Conservation (phyloP, 1,140 invertebrate genomes). For the Lysiphlebus fabarum region DNA sequence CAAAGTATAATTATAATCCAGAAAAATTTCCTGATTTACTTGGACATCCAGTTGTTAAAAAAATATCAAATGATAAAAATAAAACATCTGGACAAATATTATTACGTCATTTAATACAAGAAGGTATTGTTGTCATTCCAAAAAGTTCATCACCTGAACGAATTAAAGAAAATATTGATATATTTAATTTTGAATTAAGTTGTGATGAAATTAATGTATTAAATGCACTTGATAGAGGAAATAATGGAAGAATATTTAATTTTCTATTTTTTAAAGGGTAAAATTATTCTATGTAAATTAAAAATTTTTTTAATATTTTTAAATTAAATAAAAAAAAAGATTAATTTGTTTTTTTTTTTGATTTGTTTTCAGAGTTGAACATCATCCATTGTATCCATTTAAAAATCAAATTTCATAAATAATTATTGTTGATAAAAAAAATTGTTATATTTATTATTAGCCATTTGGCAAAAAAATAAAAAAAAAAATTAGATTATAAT, state of each 20-base stretch:
- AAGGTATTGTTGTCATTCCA: slow-evolving; percentile 74
- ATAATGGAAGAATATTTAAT: slow-evolving; percentile 58
- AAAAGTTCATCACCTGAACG: slow-evolving; percentile 75
- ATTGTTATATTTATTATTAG: slow-evolving; percentile 9
- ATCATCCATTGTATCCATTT: slow-evolving; percentile 61
- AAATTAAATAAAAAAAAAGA: background rate
- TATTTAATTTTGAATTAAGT: slow-evolving; percentile 60
- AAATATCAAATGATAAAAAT: slow-evolving; percentile 66
- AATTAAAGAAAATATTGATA: slow-evolving; percentile 64
- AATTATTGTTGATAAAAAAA: slow-evolving; percentile 9
- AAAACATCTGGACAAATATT: slow-evolving; percentile 78
- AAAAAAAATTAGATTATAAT: slow-evolving; percentile 7
- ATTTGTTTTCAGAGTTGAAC: slow-evolving; percentile 49
- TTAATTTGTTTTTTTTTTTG: background rate
- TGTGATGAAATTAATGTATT: slow-evolving; percentile 55
- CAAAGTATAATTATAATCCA: slow-evolving; percentile 55
- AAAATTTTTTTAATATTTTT: background rate
- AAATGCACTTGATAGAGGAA: slow-evolving; percentile 56
- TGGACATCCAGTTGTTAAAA: slow-evolving; percentile 64
- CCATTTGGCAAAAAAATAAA: background rate
- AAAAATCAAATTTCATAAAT: slow-evolving; percentile 38
- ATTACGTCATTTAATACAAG: slow-evolving; percentile 71
- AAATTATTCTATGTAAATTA: slow-evolving; percentile 18
- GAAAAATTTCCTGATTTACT: slow-evolving; percentile 67
- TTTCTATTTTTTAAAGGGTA: slow-evolving; percentile 61